These are phyloP conservation scores for Podabrus alpinus DNA, from an alignment of 2,888 invertebrate species.

Conservation along the genomic window DNA sequence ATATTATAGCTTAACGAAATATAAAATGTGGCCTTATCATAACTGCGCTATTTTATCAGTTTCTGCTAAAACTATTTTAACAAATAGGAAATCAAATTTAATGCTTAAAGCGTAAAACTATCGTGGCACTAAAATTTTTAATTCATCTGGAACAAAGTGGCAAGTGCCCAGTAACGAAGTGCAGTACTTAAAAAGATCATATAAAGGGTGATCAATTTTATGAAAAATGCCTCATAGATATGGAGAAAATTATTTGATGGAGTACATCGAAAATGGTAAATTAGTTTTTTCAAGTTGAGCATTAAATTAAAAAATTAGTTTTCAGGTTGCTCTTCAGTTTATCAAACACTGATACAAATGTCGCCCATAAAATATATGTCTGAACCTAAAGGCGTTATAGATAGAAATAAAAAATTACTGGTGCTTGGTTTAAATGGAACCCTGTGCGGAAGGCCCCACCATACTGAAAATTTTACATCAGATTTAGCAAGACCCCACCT, in stretches of 20 bases:
- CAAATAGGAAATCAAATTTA: not conserved
- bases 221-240: not conserved
- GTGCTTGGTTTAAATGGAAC: not conserved
- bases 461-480: not conserved
- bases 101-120: not conserved
- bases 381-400: not conserved
- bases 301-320: too few relatives aligned
- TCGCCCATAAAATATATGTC: not conserved
- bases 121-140: not conserved
- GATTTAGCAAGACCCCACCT: not conserved
- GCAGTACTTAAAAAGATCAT: not conserved
- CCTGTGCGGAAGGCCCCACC: not conserved
- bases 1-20: not conserved
- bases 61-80: not conserved
- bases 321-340: not conserved
- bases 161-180: not conserved
- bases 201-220: not conserved
- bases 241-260: not conserved
- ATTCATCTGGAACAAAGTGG: not conserved
- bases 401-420: not conserved
- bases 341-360: not conserved
- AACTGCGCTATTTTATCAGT: not conserved
- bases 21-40: not conserved
- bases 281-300: too few relatives aligned
- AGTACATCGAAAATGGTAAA: not conserved